Conservation (phyloP, 2,797 vertebrate genomes). For the Siniperca undulata region DNA sequence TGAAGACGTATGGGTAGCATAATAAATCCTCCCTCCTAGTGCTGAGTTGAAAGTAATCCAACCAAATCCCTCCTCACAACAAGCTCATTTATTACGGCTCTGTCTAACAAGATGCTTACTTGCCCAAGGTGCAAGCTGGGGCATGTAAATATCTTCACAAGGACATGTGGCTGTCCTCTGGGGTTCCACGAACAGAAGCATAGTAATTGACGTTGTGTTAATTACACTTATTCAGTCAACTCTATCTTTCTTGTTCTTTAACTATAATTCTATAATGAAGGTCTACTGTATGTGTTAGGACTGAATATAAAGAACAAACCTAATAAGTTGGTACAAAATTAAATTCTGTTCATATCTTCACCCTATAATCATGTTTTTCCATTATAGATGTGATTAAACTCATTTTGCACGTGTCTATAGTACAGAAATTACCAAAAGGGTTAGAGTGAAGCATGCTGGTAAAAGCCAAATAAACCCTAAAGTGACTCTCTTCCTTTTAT, state of each 20-base stretch:
- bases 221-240: constrained; percentile 58
- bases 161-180: constrained; percentile 66
- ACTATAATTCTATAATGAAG: neutral
- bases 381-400: neutral
- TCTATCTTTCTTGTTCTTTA: constrained; percentile 39
- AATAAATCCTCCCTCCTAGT: constrained; percentile 67
- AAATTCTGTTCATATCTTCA: neutral
- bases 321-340: neutral
- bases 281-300: neutral
- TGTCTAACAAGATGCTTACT: constrained; percentile 75
- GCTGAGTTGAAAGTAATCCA: constrained; percentile 77
- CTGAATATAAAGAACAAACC: constrained; percentile 13
- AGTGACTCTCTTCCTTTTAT: neutral
- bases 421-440: neutral
- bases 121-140: constrained; percentile 62
- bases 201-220: constrained; percentile 59
- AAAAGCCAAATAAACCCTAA: constrained; percentile 4
- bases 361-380: neutral
- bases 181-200: constrained; percentile 54
- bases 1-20: constrained; percentile 64
- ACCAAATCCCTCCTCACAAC: constrained; percentile 75
- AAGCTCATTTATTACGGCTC: constrained; percentile 70
- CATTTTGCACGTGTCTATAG: neutral
- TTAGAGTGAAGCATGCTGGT: neutral
- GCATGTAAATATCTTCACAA: constrained; percentile 74